Base-by-base conservation (phyloP, 1,140 invertebrate species). In the Oryzaephilus surinamensis region DNA sequence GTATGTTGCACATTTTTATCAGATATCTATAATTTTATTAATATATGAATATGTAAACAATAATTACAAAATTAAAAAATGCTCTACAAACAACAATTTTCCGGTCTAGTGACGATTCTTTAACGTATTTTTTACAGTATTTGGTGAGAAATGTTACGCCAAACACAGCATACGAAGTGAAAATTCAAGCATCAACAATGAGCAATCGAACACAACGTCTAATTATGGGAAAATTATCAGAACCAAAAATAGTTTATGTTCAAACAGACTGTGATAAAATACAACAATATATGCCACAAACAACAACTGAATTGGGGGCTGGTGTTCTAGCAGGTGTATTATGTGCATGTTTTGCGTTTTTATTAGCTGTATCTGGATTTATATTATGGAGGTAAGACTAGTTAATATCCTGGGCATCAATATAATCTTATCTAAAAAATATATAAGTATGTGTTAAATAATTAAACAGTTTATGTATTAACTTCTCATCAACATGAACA, bases 371-470 rank as follows among this genome's bases (percentile, higher is more conserved):
- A 31, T 67, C 76, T 51, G 77, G 76, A 32, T 75, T 85, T 59
- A 65, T 85, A 38, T 60, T 87, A 16, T 86, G 83, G 81, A 80
- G 80, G 81, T 84, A 70, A 72, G 72, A 69, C 19, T 12, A 20
- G n/a, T n/a, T n/a, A n/a, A n/a, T n/a, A n/a, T n/a, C n/a, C n/a
- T n/a, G n/a, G n/a, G n/a, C n/a, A n/a, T n/a, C n/a, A n/a, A n/a
- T n/a, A n/a, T n/a, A n/a, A n/a, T n/a, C n/a, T n/a, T n/a, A n/a
- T n/a, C n/a, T n/a, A n/a, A n/a, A n/a, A n/a, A n/a, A n/a, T n/a
- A n/a, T n/a, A n/a, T n/a, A n/a, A n/a, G n/a, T n/a, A n/a, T n/a
- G n/a, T n/a, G n/a, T n/a, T n/a, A n/a, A n/a, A n/a, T n/a, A n/a
- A n/a, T n/a, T n/a, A n/a, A n/a, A n/a, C n/a, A n/a, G n/a, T n/a